Evolutionary conservation across 1,140 invertebrate species (phyloP).

Genomic region (Spodoptera frugiperda): DNA sequence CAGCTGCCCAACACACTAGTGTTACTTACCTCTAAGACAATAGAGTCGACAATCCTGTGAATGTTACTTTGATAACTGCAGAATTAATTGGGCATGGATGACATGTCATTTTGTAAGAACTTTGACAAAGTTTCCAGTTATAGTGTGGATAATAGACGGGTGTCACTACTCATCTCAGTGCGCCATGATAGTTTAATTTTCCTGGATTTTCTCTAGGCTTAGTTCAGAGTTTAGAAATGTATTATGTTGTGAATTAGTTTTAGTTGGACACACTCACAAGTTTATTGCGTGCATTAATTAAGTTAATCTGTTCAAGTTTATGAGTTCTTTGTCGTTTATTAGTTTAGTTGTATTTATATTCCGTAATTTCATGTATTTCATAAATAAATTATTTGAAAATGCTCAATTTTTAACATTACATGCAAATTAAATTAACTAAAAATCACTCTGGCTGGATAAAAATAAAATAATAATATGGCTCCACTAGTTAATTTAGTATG

Average conservation of each 20-base stretch:
- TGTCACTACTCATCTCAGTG: constrained; percentile 4
- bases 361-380: too few relatives aligned
- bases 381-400: too few relatives aligned
- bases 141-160: constrained; percentile 35
- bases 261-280: neutral
- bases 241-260: neutral
- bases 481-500: too few relatives aligned
- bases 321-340: too few relatives aligned
- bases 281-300: constrained; percentile 14
- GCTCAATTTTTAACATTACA: too few relatives aligned
- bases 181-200: constrained; percentile 41
- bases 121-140: constrained; percentile 41
- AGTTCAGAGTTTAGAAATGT: neutral
- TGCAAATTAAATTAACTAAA: too few relatives aligned
- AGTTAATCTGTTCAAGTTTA: neutral
- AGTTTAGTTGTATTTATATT: too few relatives aligned
- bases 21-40: neutral
- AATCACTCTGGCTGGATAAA: too few relatives aligned
- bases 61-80: neutral
- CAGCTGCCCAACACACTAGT: neutral
- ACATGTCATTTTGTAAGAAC: constrained; percentile 31
- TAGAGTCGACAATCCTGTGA: neutral
- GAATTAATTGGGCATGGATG: neutral
- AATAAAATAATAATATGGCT: too few relatives aligned
- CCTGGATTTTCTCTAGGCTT: constrained; percentile 36